Evolutionary conservation across 2,888 invertebrate species (phyloP), one percentile per base, ranked within the genome.

Genomic region (Mythimna pallens): DNA sequence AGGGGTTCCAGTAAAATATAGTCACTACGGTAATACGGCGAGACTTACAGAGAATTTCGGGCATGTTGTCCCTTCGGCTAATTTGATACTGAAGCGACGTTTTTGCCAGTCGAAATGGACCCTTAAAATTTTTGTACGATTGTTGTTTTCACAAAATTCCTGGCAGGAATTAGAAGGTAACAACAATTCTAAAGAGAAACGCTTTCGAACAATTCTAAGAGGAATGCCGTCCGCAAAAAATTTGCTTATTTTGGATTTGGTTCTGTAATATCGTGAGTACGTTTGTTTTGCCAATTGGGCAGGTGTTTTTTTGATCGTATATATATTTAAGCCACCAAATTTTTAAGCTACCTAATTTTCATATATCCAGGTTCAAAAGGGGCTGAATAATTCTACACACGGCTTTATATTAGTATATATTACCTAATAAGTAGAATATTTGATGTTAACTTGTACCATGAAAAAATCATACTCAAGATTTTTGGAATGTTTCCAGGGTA

Each of bases 1-100:
- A 83, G 78, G 84, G 86, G 74, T 62, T 71, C 83, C 67, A 84
- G 86, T 89, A 85, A 90, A 90, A 89, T 89, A 88, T 88, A 67
- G 85, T 80, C 78, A 75, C 76, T 71, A 77, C 84, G 86, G 86
- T 86, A 76, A 82, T 85, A 85, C 73, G 84, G 73, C 65, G 71
- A 78, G 79, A 76, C 76, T 78, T 69, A 82, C 76, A 64, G 82
- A 76, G 79, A 84, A 87, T 87, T 85, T 84, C 66, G 69, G 81
- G 78, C 76, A 79, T 78, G 83, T 80, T 84, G 87, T 83, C 87
- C 84, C 80, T 82, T 82, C 75, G 70, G 69, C 87, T 88, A 89
- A 89, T 89, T 89, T 87, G 81, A 86, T 87, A 78, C 68, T 65
- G 68, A 69, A 61, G 78, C 74, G 64, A 65, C 69, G 71, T 61